These are phyloP conservation scores for Saccostrea cuccullata DNA, from an alignment of 1,140 invertebrate genomes.

Conservation along the genomic window DNA sequence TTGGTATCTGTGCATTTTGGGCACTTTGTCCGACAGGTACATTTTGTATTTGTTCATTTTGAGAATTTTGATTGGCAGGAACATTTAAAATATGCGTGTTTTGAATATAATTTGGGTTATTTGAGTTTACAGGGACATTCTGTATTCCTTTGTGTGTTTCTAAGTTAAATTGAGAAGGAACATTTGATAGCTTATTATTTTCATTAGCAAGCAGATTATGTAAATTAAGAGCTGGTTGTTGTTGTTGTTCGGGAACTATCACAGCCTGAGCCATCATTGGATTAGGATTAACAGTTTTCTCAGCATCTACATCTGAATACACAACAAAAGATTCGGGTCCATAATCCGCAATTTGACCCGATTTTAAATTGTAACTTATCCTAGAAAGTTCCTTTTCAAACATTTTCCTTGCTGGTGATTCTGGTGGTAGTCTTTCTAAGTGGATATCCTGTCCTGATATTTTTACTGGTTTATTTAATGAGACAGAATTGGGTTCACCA, in stretches of 20 bases:
- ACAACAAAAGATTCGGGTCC: neutral
- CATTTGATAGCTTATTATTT: neutral
- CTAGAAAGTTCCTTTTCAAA: conserved; percentile 17
- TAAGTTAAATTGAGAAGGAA: neutral
- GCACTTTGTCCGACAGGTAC: neutral
- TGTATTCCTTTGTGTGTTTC: neutral
- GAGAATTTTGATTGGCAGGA: neutral
- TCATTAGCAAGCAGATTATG: neutral
- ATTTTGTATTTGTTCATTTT: neutral
- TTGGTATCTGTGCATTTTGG: neutral
- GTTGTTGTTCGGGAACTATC: neutral
- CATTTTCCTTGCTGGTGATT: neutral
- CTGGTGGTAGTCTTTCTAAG: neutral
- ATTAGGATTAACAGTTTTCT: neutral
- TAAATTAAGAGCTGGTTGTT: neutral
- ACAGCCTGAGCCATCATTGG: neutral
- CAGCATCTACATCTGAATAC: neutral
- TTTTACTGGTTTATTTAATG: neutral
- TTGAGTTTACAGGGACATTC: neutral
- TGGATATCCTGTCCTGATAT: neutral
- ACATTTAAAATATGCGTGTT: neutral
- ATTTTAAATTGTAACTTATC: neutral
- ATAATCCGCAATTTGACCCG: neutral
- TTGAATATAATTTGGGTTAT: neutral
- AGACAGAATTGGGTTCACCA: neutral